Conservation (phyloP, 2,113 vertebrate species). For the Strix aluco region DNA sequence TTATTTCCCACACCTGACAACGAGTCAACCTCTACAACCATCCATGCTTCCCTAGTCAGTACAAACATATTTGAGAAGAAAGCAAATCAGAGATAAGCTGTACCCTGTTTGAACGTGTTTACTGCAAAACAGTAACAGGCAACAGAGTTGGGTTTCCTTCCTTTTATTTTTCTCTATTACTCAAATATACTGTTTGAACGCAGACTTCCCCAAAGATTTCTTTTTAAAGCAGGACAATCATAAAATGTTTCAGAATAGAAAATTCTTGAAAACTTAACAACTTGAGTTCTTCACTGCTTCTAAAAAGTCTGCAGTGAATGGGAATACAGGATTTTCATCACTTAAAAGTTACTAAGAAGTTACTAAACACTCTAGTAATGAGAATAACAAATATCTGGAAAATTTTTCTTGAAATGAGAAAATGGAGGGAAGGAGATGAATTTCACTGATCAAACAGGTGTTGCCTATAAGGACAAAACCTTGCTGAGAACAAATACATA, state of each 20-base stretch:
- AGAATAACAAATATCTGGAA: neutral
- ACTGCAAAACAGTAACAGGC: neutral
- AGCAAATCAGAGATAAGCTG: rapidly evolving
- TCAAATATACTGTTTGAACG: neutral
- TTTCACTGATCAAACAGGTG: neutral
- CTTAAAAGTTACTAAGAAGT: neutral
- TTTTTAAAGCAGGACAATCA: neutral
- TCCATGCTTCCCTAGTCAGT: neutral
- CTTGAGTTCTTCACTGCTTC: neutral
- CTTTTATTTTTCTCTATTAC: neutral
- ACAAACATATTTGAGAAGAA: neutral
- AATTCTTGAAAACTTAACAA: neutral
- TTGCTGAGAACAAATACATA: neutral
- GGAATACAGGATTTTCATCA: neutral
- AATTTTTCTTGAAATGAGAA: neutral
- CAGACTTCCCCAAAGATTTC: neutral
- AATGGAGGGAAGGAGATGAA: neutral
- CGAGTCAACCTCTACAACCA: neutral
- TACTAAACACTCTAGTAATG: neutral
- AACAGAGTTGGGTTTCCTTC: neutral
- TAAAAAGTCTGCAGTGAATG: neutral
- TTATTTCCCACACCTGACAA: neutral
- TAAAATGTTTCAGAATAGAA: neutral
- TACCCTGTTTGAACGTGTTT: neutral
- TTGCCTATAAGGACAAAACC: neutral